Conservation (phyloP, 2,113 vertebrate genomes). For the Otolemur garnettii region DNA sequence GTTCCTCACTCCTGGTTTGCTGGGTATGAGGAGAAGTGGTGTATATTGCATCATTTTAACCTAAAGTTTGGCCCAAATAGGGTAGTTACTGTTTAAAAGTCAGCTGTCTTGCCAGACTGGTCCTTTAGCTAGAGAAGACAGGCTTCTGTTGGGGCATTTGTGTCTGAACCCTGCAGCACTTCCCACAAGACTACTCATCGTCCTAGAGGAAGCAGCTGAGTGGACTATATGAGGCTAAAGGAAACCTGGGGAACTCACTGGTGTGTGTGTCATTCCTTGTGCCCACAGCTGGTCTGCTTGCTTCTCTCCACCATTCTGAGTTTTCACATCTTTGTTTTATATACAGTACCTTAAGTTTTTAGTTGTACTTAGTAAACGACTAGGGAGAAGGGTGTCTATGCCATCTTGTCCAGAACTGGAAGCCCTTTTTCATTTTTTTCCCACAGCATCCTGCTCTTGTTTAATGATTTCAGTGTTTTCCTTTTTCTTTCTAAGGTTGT, state of each 20-base stretch:
- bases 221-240: not conserved
- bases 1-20: not conserved
- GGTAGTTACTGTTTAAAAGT: not conserved
- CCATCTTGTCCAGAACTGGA: not conserved
- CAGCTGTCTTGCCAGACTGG: not conserved
- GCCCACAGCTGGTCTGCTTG: not conserved
- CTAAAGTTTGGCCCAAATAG: not conserved
- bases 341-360: not conserved
- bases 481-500: not conserved
- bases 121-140: not conserved
- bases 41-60: not conserved
- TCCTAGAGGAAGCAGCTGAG: not conserved
- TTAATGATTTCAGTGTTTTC: not conserved
- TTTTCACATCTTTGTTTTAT: not conserved
- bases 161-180: not conserved
- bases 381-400: not conserved
- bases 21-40: not conserved
- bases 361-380: not conserved
- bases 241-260: not conserved
- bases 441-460: not conserved
- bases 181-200: not conserved
- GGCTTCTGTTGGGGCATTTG: not conserved
- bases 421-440: not conserved
- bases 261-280: not conserved
- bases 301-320: not conserved